Percentiles rank a stretch among this genome's conserved stretches.
phyloP scores from a whole-genome alignment of 2,888 invertebrate species.

The Electrophaes corylata region DNA sequence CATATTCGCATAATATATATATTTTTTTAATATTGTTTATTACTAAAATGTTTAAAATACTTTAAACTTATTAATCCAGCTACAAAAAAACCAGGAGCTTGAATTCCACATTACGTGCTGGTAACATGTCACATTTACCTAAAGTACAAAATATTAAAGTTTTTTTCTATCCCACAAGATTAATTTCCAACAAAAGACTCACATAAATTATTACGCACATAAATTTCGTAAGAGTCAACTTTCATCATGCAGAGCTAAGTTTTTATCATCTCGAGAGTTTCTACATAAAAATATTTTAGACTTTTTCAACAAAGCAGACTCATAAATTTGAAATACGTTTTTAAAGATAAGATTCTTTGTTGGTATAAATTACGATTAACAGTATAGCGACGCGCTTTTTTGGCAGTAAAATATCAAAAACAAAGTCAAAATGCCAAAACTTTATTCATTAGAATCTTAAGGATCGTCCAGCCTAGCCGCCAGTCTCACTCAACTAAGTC shows the following conservation, averaged over 20 bases:
- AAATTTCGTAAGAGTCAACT: conserved; percentile 53
- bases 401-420: conserved; percentile 69
- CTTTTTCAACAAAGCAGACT: conserved; percentile 71
- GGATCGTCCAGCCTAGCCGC: no score
- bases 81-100: background rate
- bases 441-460: no score
- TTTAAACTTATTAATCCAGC: background rate
- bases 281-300: conserved; percentile 69
- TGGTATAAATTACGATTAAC: conserved; percentile 77
- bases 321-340: conserved; percentile 79
- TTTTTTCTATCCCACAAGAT: conserved; percentile 28
- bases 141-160: no score
- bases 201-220: conserved; percentile 49
- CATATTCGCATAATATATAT: no score
- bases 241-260: conserved; percentile 54
- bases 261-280: conserved; percentile 65
- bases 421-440: no score
- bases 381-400: conserved; percentile 68
- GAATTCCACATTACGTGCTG: no score
- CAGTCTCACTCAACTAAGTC: no score
- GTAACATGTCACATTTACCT: no score
- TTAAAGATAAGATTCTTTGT: conserved; percentile 75
- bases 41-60: no score
- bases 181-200: conserved; percentile 45
- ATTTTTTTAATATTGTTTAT: no score